Base-by-base conservation (phyloP, 2,113 vertebrate genomes). In the Merops nubicus region DNA sequence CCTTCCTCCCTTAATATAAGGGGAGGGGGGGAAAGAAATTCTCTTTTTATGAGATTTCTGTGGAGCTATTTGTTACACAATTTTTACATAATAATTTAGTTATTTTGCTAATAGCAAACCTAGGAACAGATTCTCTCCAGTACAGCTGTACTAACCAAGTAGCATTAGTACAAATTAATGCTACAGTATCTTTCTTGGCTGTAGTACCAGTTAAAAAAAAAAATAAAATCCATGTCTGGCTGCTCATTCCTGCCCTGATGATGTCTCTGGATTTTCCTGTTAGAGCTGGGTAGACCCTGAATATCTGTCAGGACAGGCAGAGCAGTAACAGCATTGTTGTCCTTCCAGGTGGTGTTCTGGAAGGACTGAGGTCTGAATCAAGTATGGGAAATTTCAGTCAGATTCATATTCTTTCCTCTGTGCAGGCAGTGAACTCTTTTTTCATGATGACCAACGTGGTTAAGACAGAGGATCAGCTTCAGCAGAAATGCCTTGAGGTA, bases 361-460 rank as follows among this genome's bases (percentile, higher is more conserved):
- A 67, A 42, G n/a, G 22, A 16, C n/a, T 45, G 33, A 74, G 20
- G 6, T 75, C 47, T 88, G 65, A 78, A 60, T 38, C 5, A n/a
- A 63, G 43, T 45, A 23, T 45, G 51, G 40, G 63, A 69, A 28
- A 70, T 81, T 75, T 76, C 21, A 51, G 20, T 69, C 28, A 47
- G 17, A 45, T 62, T 54, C 48, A 22, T 50, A 7, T 53, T 31
- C 36, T 83, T 59, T 72, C 78, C 50, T 76, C 50, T 48, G 42
- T 90, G 33, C 68, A 99, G 98, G 97, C 91, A 3, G 97, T 96
- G 67, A 98, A 98, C 91, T 98, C 98, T 11, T 98, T 98, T 95
- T 98, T 98, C 13, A 97, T 99, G 84, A 76, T 98, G 67, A 98
- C 98, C 43, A 99, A 98, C 42, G 48, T 97, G 29, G 97, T 98